Conservation (phyloP, 2,797 vertebrate genomes). For the Acanthis flammea region DNA sequence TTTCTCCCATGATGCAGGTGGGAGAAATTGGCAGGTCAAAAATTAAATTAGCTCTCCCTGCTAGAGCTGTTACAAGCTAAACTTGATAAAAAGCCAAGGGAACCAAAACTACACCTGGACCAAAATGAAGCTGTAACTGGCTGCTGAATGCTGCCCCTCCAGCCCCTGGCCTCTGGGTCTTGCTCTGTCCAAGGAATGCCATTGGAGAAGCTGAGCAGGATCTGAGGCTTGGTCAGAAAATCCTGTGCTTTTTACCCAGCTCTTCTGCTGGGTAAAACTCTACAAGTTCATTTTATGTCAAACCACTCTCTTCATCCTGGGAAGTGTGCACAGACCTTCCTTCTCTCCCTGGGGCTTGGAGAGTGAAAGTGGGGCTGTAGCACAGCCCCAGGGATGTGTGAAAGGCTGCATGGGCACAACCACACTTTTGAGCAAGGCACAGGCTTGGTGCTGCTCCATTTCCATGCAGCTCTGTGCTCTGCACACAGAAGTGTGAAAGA, state of each 20-base stretch:
- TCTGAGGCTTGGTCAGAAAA: background rate
- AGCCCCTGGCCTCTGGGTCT: background rate
- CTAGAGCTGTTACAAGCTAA: background rate
- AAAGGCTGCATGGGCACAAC: background rate
- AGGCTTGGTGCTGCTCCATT: background rate
- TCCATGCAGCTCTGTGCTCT: background rate
- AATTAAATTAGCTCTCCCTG: background rate
- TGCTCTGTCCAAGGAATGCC: background rate
- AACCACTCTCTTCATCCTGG: no score
- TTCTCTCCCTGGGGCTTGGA: background rate
- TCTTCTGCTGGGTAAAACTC: background rate
- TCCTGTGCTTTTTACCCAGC: background rate
- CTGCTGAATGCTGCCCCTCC: background rate
- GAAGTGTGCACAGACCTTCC: background rate
- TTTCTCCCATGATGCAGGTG: background rate
- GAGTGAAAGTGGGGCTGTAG: background rate
- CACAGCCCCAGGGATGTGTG: background rate
- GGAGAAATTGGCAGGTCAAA: background rate
- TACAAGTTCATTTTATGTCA: background rate
- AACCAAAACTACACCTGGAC: background rate
- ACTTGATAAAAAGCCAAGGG: background rate
- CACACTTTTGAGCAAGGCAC: rapidly evolving
- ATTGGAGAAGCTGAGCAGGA: background rate
- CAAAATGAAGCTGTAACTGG: background rate
- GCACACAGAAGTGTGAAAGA: background rate